phyloP scores from a whole-genome alignment of 2,888 invertebrate species.

The Agrotis clavis region DNA sequence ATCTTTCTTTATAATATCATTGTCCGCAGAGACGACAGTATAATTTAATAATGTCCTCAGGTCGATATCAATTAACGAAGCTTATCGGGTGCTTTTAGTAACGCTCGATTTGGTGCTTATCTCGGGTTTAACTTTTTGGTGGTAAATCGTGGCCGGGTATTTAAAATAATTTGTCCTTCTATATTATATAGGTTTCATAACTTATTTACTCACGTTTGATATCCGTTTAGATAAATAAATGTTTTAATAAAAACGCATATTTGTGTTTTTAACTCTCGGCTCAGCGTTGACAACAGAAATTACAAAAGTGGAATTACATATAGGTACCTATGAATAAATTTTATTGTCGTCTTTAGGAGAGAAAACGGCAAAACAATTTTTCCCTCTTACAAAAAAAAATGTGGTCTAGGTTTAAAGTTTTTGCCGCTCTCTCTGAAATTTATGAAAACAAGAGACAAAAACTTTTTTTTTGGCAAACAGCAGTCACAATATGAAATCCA shows the following conservation, averaged over 20 bases:
- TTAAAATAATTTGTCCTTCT: neutral
- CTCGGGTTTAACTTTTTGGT: neutral
- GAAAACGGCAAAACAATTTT: neutral
- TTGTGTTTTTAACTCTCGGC: neutral
- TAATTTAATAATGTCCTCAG: conserved; percentile 34
- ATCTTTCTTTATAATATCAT: too few species aligned
- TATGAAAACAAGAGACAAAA: neutral
- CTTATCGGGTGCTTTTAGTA: conserved; percentile 15
- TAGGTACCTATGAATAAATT: neutral
- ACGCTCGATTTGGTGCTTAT: conserved; percentile 32
- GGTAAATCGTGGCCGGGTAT: neutral
- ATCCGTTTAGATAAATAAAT: neutral
- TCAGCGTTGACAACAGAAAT: neutral
- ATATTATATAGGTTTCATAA: neutral
- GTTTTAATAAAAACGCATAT: neutral
- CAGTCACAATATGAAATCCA: conserved; percentile 12
- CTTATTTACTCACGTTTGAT: too few species aligned
- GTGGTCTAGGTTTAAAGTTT: neutral
- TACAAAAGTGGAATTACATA: too few species aligned
- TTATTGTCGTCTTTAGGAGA: too few species aligned
- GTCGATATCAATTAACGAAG: conserved; percentile 22
- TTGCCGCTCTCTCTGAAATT: neutral
- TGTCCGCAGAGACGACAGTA: neutral
- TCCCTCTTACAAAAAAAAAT: neutral
- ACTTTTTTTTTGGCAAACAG: neutral